Evolutionary conservation across 2,113 vertebrate species (phyloP).

Genomic region (Sceloporus undulatus): DNA sequence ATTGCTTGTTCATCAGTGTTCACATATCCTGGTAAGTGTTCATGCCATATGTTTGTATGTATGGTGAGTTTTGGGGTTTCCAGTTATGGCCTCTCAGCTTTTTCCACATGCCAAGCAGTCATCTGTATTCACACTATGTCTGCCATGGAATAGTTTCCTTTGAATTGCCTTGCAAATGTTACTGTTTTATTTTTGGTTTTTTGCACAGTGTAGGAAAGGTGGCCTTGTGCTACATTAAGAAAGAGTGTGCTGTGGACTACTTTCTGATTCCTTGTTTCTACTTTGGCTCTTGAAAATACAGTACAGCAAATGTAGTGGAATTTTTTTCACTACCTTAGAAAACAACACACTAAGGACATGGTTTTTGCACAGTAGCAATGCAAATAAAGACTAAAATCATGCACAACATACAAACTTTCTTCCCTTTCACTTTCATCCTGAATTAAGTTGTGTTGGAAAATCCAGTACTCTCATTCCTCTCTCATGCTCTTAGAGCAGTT

Average conservation of each 20-base stretch:
- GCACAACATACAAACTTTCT: neutral
- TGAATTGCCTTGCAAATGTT: neutral
- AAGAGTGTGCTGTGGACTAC: too few species aligned
- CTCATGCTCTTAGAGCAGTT: too few species aligned
- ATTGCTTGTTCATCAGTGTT: neutral
- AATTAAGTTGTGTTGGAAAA: neutral
- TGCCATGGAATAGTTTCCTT: neutral
- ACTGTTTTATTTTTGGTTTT: neutral
- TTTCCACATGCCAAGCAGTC: neutral
- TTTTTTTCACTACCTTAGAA: neutral
- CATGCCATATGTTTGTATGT: neutral
- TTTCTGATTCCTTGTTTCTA: neutral
- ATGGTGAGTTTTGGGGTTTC: neutral
- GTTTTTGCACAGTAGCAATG: neutral
- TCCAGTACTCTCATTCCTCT: too few species aligned
- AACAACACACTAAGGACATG: neutral
- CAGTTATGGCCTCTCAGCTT: neutral
- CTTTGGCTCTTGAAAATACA: neutral
- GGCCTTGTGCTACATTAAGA: neutral
- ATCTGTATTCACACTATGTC: neutral
- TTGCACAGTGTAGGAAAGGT: neutral
- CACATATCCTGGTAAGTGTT: neutral
- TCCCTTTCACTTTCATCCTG: neutral
- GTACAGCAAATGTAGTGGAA: neutral
- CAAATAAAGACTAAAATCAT: neutral